These are phyloP conservation scores for Gerris buenoi DNA, from an alignment of 1,140 invertebrate species.

Conservation along the genomic window DNA sequence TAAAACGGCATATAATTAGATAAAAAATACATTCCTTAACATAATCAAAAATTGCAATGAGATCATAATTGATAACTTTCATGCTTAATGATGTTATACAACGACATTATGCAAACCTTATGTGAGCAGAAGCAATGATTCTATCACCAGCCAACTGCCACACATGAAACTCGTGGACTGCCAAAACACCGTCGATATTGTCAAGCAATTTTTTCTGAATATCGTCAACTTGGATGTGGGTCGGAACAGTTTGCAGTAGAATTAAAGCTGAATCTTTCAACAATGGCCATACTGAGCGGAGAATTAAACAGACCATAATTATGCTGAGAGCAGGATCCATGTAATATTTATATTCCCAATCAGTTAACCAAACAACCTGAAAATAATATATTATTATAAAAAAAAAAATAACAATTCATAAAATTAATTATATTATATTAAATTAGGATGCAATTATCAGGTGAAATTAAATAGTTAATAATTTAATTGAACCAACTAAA, in stretches of 20 bases:
- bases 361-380: slow-evolving; percentile 64
- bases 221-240: slow-evolving; percentile 79
- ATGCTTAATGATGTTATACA: too few relatives aligned
- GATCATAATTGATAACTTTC: too few relatives aligned
- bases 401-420: background rate
- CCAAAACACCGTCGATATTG: slow-evolving; percentile 76
- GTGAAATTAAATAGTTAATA: background rate
- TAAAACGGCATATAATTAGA: too few relatives aligned
- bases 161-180: slow-evolving; percentile 87
- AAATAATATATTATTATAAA: too few relatives aligned
- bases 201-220: slow-evolving; percentile 69
- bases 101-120: too few relatives aligned
- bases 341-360: slow-evolving; percentile 68
- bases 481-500: too few relatives aligned
- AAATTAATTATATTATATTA: background rate
- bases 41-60: too few relatives aligned
- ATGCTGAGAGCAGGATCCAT: slow-evolving; percentile 88
- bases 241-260: slow-evolving; percentile 79
- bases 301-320: slow-evolving; percentile 60
- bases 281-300: slow-evolving; percentile 72
- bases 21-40: too few relatives aligned
- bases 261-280: slow-evolving; percentile 77
- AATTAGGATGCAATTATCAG: background rate
- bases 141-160: slow-evolving; percentile 85
- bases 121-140: slow-evolving; percentile 85